Evolutionary conservation across 2,797 vertebrate genomes (phyloP).

Genomic region (Tokudaia tokunoshimensis): DNA sequence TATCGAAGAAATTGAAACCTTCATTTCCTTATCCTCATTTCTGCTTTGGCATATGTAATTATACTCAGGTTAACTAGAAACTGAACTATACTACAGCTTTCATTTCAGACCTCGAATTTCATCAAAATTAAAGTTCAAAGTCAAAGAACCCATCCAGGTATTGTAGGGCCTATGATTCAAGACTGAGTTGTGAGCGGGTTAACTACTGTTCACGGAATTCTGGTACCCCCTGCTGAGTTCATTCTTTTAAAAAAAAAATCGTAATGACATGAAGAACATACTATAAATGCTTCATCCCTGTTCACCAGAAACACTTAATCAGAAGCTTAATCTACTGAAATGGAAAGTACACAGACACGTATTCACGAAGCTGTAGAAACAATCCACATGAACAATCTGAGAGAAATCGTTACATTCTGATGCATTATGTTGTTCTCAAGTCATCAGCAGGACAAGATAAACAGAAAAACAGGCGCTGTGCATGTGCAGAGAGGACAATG

Average conservation of each 20-base stretch:
- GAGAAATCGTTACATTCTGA: not conserved
- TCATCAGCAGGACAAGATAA: not conserved
- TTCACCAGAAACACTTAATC: not conserved
- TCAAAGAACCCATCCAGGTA: constrained; percentile 1
- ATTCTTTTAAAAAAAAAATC: not conserved
- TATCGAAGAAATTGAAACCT: not conserved
- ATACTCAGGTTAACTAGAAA: not conserved
- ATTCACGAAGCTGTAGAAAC: constrained; percentile 2
- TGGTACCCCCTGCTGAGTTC: not conserved
- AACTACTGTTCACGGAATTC: not conserved
- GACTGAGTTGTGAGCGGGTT: not conserved
- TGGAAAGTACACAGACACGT: not conserved
- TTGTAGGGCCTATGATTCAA: not conserved
- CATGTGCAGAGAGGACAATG: not conserved
- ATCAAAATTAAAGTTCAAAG: constrained; percentile 62
- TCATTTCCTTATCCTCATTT: not conserved
- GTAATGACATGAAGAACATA: not conserved
- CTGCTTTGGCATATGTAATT: constrained; percentile 2
- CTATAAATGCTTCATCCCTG: not conserved
- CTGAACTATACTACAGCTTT: not conserved
- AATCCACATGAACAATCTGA: not conserved
- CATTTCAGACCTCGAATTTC: constrained; percentile 22
- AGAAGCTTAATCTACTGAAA: constrained; percentile 8
- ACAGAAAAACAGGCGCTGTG: not conserved
- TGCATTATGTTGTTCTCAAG: not conserved